Conservation (phyloP, 1,140 invertebrate genomes). For the Pachypeltis micranthus region DNA sequence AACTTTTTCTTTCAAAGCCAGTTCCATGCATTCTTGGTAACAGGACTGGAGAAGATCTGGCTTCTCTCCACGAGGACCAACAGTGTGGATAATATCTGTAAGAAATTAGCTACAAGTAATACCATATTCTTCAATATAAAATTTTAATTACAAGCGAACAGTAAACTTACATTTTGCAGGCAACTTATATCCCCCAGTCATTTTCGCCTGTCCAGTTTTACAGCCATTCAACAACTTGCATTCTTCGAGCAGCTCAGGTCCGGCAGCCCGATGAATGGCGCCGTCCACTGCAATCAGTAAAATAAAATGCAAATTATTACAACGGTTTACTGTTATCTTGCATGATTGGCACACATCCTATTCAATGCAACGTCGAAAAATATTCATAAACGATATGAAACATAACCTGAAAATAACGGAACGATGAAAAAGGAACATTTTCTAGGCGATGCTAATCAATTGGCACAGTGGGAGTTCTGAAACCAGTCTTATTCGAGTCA, state of each 20-base stretch:
- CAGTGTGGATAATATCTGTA: slow-evolving; percentile 72
- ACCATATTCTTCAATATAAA: slow-evolving; percentile 22
- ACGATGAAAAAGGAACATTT: too few relatives aligned
- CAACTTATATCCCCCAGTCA: slow-evolving; percentile 64
- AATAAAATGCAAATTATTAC: too few relatives aligned
- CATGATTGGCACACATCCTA: too few relatives aligned
- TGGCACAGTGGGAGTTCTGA: too few relatives aligned
- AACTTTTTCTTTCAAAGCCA: slow-evolving; percentile 47
- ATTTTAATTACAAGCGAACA: neutral
- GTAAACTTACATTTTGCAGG: slow-evolving; percentile 56
- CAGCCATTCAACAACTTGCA: slow-evolving; percentile 60
- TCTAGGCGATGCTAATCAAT: too few relatives aligned
- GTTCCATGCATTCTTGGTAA: slow-evolving; percentile 52
- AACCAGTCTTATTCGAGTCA: too few relatives aligned
- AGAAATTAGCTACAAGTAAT: slow-evolving; percentile 24
- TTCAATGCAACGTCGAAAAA: too few relatives aligned
- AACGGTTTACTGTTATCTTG: too few relatives aligned
- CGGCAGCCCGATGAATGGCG: slow-evolving; percentile 70
- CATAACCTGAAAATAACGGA: too few relatives aligned
- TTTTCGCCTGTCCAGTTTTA: slow-evolving; percentile 63
- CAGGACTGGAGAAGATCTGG: slow-evolving; percentile 49
- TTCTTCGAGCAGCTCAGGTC: slow-evolving; percentile 51
- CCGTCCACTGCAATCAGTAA: slow-evolving; percentile 52
- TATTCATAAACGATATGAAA: too few relatives aligned
- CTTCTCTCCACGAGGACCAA: slow-evolving; percentile 63